phyloP scores from a whole-genome alignment of 1,140 invertebrate species.

The Drosophila asahinai region DNA sequence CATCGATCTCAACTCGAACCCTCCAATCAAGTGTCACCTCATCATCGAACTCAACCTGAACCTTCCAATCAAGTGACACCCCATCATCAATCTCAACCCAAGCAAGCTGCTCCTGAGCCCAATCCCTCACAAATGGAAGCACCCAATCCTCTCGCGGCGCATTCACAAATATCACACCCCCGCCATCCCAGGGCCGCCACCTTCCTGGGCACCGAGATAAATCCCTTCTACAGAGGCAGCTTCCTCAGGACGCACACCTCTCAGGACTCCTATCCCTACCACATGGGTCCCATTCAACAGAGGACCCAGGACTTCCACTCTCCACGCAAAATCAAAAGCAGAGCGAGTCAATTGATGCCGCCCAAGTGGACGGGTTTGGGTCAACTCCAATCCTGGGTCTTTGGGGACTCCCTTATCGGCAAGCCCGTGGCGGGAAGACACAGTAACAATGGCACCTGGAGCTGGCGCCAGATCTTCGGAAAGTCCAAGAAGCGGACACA shows the following conservation, averaged over 20 bases:
- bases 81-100: too few species aligned
- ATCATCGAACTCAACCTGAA: too few species aligned
- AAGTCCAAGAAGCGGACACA: background rate
- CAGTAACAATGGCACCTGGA: background rate
- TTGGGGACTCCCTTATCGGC: constrained; percentile 7
- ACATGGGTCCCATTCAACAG: background rate
- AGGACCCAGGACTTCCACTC: background rate
- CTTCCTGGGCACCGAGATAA: constrained; percentile 6
- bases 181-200: background rate
- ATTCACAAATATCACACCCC: too few species aligned
- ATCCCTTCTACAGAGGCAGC: constrained; percentile 46
- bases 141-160: too few species aligned
- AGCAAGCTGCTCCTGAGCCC: too few species aligned
- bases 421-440: accelerated
- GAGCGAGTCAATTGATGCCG: background rate
- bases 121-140: too few species aligned
- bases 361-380: background rate
- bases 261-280: background rate
- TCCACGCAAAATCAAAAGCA: background rate
- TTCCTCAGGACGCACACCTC: constrained; percentile 40
- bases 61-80: too few species aligned
- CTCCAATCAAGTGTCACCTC: too few species aligned
- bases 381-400: constrained; percentile 14
- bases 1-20: too few species aligned
- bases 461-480: constrained; percentile 23